phyloP scores from a whole-genome alignment of 2,113 vertebrate species.

The Cyprinodon variegatus region DNA sequence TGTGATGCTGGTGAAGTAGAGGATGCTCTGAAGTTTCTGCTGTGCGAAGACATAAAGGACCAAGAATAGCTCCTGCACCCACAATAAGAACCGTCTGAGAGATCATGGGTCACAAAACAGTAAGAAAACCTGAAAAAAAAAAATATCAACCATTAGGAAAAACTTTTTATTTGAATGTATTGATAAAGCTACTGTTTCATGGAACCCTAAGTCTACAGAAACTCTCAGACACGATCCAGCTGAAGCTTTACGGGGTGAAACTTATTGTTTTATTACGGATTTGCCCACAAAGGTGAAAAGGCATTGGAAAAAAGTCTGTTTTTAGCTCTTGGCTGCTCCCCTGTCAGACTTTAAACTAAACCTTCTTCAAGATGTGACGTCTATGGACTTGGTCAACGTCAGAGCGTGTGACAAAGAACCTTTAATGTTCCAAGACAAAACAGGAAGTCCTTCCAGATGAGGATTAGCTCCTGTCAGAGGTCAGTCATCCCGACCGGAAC shows the following conservation, averaged over 20 bases:
- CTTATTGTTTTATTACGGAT: background rate
- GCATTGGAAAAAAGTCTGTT: background rate
- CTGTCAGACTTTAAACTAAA: background rate
- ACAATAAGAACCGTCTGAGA: background rate
- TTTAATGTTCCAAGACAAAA: constrained; percentile 16
- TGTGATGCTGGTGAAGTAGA: constrained; percentile 9
- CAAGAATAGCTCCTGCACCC: background rate
- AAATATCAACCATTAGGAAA: constrained; percentile 26
- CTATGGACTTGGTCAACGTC: constrained; percentile 6
- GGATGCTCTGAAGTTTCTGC: constrained; percentile 14
- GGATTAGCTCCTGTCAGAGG: constrained; percentile 46
- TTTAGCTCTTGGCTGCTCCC: background rate
- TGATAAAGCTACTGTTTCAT: no score
- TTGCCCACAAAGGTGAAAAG: background rate
- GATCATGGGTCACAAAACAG: background rate
- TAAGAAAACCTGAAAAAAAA: constrained; percentile 48
- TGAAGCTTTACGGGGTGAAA: background rate
- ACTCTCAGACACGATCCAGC: background rate
- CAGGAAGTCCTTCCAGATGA: constrained; percentile 24
- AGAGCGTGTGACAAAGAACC: constrained; percentile 18
- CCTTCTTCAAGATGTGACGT: constrained; percentile 4
- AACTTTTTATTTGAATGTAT: background rate
- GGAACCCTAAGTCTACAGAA: background rate
- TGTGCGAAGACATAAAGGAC: constrained; percentile 35
- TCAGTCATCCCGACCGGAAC: constrained; percentile 24